Conservation (phyloP, 2,797 vertebrate genomes). For the Sebastes iracundus region DNA sequence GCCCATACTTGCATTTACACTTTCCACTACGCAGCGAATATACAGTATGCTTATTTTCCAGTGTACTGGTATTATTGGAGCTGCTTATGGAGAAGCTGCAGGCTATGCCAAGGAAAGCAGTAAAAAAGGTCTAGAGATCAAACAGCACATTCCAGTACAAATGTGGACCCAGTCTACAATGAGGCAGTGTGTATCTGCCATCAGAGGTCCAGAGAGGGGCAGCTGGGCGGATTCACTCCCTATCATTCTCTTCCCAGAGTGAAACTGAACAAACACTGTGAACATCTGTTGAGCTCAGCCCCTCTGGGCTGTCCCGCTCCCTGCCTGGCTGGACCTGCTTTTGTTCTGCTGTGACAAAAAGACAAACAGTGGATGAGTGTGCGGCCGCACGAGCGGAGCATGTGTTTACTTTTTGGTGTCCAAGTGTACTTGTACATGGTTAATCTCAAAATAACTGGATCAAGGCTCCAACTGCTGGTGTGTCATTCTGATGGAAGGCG, state of each 20-base stretch:
- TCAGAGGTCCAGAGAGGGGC: constrained; percentile 36
- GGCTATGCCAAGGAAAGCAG: constrained; percentile 49
- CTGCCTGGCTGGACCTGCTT: constrained; percentile 25
- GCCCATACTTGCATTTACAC: constrained; percentile 43
- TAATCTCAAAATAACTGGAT: background rate
- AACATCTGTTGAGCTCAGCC: constrained; percentile 70
- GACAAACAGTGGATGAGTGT: constrained; percentile 17
- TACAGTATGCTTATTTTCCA: constrained; percentile 58
- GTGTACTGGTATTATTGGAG: constrained; percentile 32
- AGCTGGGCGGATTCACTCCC: constrained; percentile 55
- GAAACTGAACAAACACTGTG: constrained; percentile 64
- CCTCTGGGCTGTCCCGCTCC: constrained; percentile 30
- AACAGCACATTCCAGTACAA: constrained; percentile 55
- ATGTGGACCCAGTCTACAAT: constrained; percentile 31
- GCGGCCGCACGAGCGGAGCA: background rate
- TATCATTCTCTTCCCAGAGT: constrained; percentile 52
- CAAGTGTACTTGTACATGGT: background rate
- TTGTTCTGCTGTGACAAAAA: constrained; percentile 44
- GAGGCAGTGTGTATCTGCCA: constrained; percentile 56
- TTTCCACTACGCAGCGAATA: constrained; percentile 61
- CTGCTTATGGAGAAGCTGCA: constrained; percentile 41
- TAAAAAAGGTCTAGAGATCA: constrained; percentile 58
- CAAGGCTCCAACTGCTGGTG: background rate
- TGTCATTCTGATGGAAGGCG: background rate
- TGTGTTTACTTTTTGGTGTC: background rate